These are phyloP conservation scores for Acrobasis repandana DNA, from an alignment of 2,888 invertebrate species.

Conservation along the genomic window DNA sequence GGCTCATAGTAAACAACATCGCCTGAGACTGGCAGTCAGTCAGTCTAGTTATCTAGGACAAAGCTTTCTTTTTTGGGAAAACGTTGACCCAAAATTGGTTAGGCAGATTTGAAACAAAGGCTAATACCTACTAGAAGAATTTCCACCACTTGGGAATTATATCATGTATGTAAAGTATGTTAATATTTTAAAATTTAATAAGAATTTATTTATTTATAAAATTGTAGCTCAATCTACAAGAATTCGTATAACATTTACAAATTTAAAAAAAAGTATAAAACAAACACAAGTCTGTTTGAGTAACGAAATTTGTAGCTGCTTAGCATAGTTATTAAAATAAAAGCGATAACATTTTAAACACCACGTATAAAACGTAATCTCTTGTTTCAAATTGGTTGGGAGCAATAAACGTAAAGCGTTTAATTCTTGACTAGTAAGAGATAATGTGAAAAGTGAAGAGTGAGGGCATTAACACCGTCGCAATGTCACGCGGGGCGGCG, in stretches of 20 bases:
- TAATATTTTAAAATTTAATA: no score
- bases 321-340: constrained; percentile 11
- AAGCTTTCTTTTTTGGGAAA: not conserved
- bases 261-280: not conserved
- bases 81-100: not conserved
- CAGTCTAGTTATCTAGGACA: not conserved
- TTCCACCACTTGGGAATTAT: no score
- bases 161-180: no score
- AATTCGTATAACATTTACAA: no score
- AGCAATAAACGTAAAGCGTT: constrained; percentile 11
- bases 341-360: not conserved
- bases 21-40: not conserved
- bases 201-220: no score
- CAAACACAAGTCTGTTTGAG: not conserved
- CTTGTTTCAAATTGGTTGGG: constrained; percentile 6
- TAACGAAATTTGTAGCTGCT: constrained; percentile 1
- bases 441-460: constrained; percentile 36
- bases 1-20: not conserved
- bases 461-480: constrained; percentile 55
- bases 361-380: not conserved
- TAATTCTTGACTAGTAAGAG: constrained; percentile 11
- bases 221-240: no score
- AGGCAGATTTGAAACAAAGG: no score
- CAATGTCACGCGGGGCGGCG: constrained; percentile 45
- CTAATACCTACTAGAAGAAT: no score